Conservation (phyloP, 2,888 invertebrate species). For the Dolomedes plantarius region DNA sequence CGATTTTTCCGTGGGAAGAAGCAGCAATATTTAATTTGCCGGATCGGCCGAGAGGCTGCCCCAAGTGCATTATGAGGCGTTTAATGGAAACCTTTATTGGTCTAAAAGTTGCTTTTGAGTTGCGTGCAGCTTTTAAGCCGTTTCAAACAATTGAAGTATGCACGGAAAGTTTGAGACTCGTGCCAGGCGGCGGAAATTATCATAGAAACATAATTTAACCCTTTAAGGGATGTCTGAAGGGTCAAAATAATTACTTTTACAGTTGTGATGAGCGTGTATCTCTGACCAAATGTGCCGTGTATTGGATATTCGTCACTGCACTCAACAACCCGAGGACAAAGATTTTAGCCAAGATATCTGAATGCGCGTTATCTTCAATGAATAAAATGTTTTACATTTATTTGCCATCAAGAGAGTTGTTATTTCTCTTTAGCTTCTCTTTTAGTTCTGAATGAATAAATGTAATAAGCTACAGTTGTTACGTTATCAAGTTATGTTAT, state of each 20-base stretch:
- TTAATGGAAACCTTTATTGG: conserved; percentile 16
- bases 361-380: too few relatives aligned
- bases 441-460: too few relatives aligned
- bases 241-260: conserved; percentile 1
- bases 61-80: neutral
- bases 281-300: neutral
- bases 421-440: too few relatives aligned
- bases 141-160: neutral
- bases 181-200: neutral
- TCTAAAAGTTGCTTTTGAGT: conserved; percentile 4
- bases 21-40: neutral
- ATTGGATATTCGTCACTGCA: too few relatives aligned
- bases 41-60: neutral
- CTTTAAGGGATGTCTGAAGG: neutral
- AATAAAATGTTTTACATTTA: too few relatives aligned
- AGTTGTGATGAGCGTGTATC: neutral
- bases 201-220: neutral
- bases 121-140: neutral
- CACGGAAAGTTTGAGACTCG: neutral
- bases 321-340: too few relatives aligned
- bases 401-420: too few relatives aligned
- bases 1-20: neutral
- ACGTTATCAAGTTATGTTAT: too few relatives aligned
- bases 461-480: too few relatives aligned
- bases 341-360: too few relatives aligned